These are phyloP conservation scores for Archilochus colubris DNA, from an alignment of 2,113 vertebrate genomes.

Conservation along the genomic window DNA sequence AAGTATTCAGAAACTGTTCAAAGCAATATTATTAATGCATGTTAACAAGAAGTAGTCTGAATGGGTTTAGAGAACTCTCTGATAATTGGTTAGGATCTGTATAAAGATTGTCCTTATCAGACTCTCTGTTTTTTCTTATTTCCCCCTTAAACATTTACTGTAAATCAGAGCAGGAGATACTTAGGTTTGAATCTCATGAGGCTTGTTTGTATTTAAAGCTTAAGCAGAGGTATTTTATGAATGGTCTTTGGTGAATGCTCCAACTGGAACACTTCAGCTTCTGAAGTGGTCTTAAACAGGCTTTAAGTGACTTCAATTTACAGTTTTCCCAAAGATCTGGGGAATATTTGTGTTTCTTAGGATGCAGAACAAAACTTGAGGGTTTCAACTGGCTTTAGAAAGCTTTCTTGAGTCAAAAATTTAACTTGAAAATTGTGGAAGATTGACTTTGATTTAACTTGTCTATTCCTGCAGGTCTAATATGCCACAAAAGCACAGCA, in stretches of 20 bases:
- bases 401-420: not conserved
- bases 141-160: not conserved
- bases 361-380: not conserved
- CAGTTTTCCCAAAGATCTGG: constrained; percentile 10
- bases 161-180: constrained; percentile 5
- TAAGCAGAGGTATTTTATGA: constrained; percentile 44
- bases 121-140: not conserved
- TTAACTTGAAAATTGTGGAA: not conserved
- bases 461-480: not conserved
- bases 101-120: not conserved
- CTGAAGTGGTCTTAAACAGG: constrained; percentile 27
- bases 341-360: constrained; percentile 3
- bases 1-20: not conserved
- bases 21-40: not conserved
- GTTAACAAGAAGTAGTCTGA: not conserved
- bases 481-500: not conserved
- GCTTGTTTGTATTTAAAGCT: constrained; percentile 38
- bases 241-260: constrained; percentile 21
- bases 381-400: not conserved
- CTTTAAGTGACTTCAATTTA: constrained; percentile 30
- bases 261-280: constrained; percentile 22
- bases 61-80: not conserved
- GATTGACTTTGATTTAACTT: not conserved
- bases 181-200: constrained; percentile 27
- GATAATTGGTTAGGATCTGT: not conserved